phyloP scores from a whole-genome alignment of 2,888 invertebrate genomes.

The Diadromus collaris region DNA sequence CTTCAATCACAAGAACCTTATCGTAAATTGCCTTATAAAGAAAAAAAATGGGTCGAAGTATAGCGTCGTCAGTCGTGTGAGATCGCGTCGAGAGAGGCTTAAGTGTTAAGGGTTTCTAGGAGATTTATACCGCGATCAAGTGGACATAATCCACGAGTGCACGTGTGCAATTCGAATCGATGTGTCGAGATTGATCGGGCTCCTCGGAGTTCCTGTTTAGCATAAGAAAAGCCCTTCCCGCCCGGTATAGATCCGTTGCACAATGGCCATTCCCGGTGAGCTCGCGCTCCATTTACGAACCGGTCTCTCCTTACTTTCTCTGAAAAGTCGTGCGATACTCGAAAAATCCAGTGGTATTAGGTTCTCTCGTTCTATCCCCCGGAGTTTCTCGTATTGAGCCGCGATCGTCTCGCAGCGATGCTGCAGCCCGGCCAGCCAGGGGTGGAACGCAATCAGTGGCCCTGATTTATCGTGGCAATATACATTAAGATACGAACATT shows the following conservation, averaged over 20 bases:
- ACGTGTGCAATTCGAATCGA: slow-evolving; percentile 53
- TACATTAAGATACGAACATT: slow-evolving; percentile 80
- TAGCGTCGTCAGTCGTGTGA: slow-evolving; percentile 27
- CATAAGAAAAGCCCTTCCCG: slow-evolving; percentile 76
- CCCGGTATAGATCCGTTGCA: slow-evolving; percentile 65
- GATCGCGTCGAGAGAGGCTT: slow-evolving; percentile 7
- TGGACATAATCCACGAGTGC: slow-evolving; percentile 33
- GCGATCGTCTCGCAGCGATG: slow-evolving; percentile 35
- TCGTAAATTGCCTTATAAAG: slow-evolving; percentile 18
- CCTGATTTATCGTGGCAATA: slow-evolving; percentile 80
- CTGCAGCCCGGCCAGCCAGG: slow-evolving; percentile 52
- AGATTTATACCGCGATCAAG: slow-evolving; percentile 56
- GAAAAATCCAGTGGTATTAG: slow-evolving; percentile 27
- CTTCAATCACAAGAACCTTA: neutral
- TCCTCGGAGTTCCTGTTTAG: slow-evolving; percentile 67
- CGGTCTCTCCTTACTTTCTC: slow-evolving; percentile 46
- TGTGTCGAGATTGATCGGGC: slow-evolving; percentile 65
- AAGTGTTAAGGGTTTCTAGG: neutral
- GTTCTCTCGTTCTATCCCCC: slow-evolving; percentile 31
- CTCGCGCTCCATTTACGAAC: slow-evolving; percentile 44
- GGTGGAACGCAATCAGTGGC: slow-evolving; percentile 79
- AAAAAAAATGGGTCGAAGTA: slow-evolving; percentile 9
- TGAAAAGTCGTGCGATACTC: slow-evolving; percentile 32
- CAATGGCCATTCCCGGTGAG: slow-evolving; percentile 65
- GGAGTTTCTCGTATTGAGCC: slow-evolving; percentile 45